Evolutionary conservation across 1,140 invertebrate species (phyloP), one percentile per base, ranked within the genome.

Genomic region (Halesus radiatus): DNA sequence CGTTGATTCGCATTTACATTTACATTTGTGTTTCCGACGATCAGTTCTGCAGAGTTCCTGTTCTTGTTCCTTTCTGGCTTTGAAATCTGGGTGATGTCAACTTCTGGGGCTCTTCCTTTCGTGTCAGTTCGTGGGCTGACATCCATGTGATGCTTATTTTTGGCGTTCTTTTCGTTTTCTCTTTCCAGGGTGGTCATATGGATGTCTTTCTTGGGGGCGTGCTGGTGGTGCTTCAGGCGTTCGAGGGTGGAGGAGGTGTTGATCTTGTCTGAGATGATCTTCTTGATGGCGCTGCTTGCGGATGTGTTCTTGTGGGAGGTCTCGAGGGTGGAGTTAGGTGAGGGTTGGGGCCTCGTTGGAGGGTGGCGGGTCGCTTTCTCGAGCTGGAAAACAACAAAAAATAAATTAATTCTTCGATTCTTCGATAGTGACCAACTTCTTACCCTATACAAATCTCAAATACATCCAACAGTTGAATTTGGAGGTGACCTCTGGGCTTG

Each of bases 121-220:
- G 58, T 73, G 7, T 73, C 70, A 1, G 45, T 18, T 50, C 70
- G 58, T 0, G 52, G 70, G 18, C 52, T 75, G 4, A 26, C 18
- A 8, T 75, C 72, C 15, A 75, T 54, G 22, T 78, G 37, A 20
- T 37, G 50, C 13, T 60, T 85, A 54, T 89, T 86, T 81, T 88
- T 89, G 15, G 83, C 85, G 81, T 92, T 85, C 89, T 91, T 82
- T 85, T 90, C 89, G 80, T 90, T 90, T 81, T 90, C 89, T 85
- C 88, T 84, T 77, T 90, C 89, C 83, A 90, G 45, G 85, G 90
- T 88, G 76, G 91, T 82, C 1, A 88, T 91, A 22, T 73, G 72
- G 22, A 18, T 29, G 23, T 58, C 72, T 32, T 75, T 75, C 32
- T 75, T 75, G 72, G 53, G 53, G 22, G 23, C 70, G 88, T 85